phyloP scores from a whole-genome alignment of 2,888 invertebrate species.

The Parnassius orleans region DNA sequence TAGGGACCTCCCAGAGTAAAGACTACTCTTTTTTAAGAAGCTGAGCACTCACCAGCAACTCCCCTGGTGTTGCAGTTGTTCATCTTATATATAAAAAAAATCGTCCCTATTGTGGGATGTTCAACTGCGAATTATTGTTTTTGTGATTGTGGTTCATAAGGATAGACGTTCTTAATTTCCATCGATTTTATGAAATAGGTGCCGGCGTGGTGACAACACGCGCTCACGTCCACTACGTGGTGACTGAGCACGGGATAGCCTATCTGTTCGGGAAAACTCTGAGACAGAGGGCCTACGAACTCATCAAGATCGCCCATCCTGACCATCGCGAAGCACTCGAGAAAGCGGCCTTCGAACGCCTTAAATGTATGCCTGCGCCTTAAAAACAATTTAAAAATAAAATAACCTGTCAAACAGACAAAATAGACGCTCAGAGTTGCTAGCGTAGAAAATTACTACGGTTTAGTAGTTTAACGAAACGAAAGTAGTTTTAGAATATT shows the following conservation, averaged over 20 bases:
- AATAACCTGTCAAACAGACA: too few relatives aligned
- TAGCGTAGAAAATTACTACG: conserved; percentile 9
- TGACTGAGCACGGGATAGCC: conserved; percentile 96
- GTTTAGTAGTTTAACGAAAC: not conserved
- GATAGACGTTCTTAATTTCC: too few relatives aligned
- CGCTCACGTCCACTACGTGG: conserved; percentile 95
- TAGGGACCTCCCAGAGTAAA: too few relatives aligned
- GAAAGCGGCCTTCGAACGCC: conserved; percentile 92
- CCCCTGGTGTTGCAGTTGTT: too few relatives aligned
- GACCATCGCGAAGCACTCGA: conserved; percentile 91
- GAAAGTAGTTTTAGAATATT: not conserved
- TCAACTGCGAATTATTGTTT: too few relatives aligned
- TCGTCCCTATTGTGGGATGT: too few relatives aligned
- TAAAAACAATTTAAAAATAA: conserved; percentile 42
- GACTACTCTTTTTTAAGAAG: too few relatives aligned
- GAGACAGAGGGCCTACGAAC: conserved; percentile 92
- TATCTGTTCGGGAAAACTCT: conserved; percentile 93
- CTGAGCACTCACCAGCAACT: too few relatives aligned
- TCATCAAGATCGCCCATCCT: conserved; percentile 95
- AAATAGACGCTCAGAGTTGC: conserved; percentile 6
- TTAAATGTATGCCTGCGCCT: conserved; percentile 87
- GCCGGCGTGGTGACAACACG: conserved; percentile 96
- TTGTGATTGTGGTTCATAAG: too few relatives aligned
- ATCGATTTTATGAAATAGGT: conserved; percentile 74
- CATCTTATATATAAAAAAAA: too few relatives aligned